Base-by-base conservation (phyloP, 2,113 vertebrate genomes). In the Hiodon tergisus region DNA sequence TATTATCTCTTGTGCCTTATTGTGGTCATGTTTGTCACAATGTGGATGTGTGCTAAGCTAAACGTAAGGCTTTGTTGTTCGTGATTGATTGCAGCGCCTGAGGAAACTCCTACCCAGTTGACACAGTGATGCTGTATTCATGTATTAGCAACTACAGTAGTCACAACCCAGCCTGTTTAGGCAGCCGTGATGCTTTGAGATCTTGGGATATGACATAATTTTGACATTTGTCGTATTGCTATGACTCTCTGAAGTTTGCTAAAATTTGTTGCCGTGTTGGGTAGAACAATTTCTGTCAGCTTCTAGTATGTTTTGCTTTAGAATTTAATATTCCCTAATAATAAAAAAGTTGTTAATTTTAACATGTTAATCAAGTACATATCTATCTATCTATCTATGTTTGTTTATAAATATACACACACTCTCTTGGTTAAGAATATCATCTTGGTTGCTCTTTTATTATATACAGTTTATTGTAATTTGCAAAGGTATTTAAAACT, bases 1-100 rank as follows among this genome's bases (percentile, higher is more conserved):
- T 76, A 66, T 89, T 85, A 85, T 79, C 81, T 71, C 72, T 55
- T 9, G 14, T 55, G 76, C 81, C 71, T 73, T 75, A 66, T 55
- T 79, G 10, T 14, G 61, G 69, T 60, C 76, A 67, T 54, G 80
- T 73, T 70, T 61, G 72, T 72, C 68, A 65, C 63, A 60, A 62
- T 67, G 46, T 72, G 67, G 69, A 73, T 54, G 75, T 13, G 3
- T 72, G 2, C 7, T 61, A 4, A 47, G 58, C 46, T 72, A 72
- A 52, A 62, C 60, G 60, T 72, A 72, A 59, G 17, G 6, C 47
- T 16, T 47, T 5, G 50, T 58, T 14, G n/a, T 4, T 52, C 14
- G 53, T 6, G 2, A 51, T 46, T 54, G 68, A 8, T 54, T 63
- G 50, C 65, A 62, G 57, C 54, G 70, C 61, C 17, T 61, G 54